Base-by-base conservation (phyloP, 2,888 invertebrate species). In the Dolomedes plantarius region DNA sequence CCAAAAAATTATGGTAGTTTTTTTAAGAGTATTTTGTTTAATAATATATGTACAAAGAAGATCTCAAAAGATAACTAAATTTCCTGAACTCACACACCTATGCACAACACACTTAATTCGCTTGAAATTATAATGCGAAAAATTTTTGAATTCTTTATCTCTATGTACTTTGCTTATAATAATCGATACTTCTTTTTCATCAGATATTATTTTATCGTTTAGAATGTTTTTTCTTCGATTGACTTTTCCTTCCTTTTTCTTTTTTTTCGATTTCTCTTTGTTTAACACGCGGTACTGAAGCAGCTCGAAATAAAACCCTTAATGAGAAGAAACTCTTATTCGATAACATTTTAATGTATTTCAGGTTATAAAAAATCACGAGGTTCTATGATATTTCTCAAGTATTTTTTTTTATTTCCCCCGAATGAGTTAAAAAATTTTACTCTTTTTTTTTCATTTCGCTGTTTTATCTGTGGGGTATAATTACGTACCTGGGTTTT, bases 401-500 rank as follows among this genome's bases (percentile, higher is more conserved):
- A 65, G 23, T 27, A 32, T 68, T 77, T 77, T 68, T 76, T 68
- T 9, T 41, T 31, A 31, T 50, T 41, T 29, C 23, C 2, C 29
- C n/a, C n/a, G n/a, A n/a, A n/a, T n/a, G 32, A 46, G 76, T 36
- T 69, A 68, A 36, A 68, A 50, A 69, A 62, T 28, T 67, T 28
- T 69, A 56, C 65, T 69, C 46, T 76, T 69, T 69, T 29, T 65
- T 65, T 75, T 36, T 75, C 23, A 11, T 23, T 16, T 56, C 5
- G 2, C 3, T 56, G 56, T 56, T 19, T 78, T 69, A 56, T 78
- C 69, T 78, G 13, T 9, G 77, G 69, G 62, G 28, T 56, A n/a
- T 71, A 78, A 78, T 78, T 78, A 78, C 68, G 69, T 78, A 78
- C 77, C 77, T 78, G 69, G 28, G 19, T 41, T 68, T 68, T 65